A percentile compares a stretch with the other conserved stretches of the same genome.
These are phyloP conservation scores for Puffinus mauretanicus DNA, from an alignment of 2,113 vertebrate genomes.

Conservation along the genomic window DNA sequence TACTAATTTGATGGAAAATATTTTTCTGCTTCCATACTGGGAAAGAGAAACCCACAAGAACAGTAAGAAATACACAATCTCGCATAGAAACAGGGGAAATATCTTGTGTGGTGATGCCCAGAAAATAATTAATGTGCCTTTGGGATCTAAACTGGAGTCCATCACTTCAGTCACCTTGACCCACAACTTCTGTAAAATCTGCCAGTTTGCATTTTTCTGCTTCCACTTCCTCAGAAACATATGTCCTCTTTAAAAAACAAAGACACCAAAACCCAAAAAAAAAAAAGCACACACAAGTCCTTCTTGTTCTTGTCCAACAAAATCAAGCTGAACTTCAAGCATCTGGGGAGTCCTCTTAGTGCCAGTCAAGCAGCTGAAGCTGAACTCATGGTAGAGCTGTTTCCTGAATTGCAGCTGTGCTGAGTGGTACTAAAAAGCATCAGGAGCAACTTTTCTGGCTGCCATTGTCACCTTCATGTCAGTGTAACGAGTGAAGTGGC, in stretches of 20 bases:
- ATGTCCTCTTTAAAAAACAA: neutral
- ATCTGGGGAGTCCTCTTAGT: neutral
- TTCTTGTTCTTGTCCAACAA: neutral
- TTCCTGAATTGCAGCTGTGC: neutral
- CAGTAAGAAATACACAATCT: neutral
- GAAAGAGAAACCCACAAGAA: neutral
- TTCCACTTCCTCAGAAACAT: neutral
- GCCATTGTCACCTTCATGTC: fast-evolving
- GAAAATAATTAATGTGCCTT: neutral
- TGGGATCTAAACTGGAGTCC: neutral
- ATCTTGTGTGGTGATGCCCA: neutral
- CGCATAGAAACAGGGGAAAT: neutral
- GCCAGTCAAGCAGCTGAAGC: neutral
- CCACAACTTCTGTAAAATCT: neutral
- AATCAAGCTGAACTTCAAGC: neutral
- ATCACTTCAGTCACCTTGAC: neutral
- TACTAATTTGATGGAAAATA: neutral
- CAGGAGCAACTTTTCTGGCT: neutral
- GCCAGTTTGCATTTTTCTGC: neutral
- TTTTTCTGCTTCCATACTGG: neutral
- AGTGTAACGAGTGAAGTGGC: neutral
- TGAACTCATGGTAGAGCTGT: neutral
- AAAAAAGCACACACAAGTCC: neutral
- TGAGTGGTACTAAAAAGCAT: neutral
- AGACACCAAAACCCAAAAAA: no score